phyloP scores from a whole-genome alignment of 2,797 vertebrate genomes.

The Sebastolobus alascanus region DNA sequence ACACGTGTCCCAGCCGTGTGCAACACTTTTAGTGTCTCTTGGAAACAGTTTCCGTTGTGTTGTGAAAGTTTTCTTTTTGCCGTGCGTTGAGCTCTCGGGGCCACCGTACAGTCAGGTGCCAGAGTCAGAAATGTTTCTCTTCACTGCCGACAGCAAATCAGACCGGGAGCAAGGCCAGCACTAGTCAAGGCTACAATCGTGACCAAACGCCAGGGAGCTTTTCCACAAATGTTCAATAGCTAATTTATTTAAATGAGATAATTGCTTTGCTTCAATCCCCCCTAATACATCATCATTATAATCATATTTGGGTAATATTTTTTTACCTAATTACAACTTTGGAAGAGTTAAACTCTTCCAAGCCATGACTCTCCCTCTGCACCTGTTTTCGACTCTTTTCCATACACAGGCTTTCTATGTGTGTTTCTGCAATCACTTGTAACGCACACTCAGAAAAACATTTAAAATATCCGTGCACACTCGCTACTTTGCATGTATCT shows the following conservation, averaged over 20 bases:
- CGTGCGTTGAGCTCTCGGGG: background rate
- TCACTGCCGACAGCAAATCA: conserved; percentile 22
- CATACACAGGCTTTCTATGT: conserved; percentile 1
- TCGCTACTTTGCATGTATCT: background rate
- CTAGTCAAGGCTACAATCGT: background rate
- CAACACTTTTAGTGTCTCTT: background rate
- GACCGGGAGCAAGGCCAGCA: conserved; percentile 8
- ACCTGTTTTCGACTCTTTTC: conserved; percentile 40
- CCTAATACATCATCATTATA: conserved; percentile 70
- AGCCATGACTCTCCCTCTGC: conserved; percentile 54
- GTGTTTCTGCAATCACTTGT: background rate
- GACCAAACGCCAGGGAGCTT: conserved; percentile 30
- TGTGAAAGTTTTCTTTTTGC: background rate
- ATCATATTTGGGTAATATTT: conserved; percentile 55
- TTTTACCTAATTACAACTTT: conserved; percentile 57
- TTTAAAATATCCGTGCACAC: background rate
- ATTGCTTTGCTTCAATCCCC: conserved; percentile 42
- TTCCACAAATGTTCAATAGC: conserved; percentile 32
- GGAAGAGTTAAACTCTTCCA: conserved; percentile 54
- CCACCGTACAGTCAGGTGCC: background rate
- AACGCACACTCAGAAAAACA: background rate
- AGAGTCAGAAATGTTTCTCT: conserved; percentile 10
- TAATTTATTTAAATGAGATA: conserved; percentile 59
- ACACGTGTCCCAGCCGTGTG: background rate
- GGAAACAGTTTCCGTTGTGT: background rate